These are phyloP conservation scores for Cosmopolites sordidus DNA, from an alignment of 2,888 invertebrate species.

Conservation along the genomic window DNA sequence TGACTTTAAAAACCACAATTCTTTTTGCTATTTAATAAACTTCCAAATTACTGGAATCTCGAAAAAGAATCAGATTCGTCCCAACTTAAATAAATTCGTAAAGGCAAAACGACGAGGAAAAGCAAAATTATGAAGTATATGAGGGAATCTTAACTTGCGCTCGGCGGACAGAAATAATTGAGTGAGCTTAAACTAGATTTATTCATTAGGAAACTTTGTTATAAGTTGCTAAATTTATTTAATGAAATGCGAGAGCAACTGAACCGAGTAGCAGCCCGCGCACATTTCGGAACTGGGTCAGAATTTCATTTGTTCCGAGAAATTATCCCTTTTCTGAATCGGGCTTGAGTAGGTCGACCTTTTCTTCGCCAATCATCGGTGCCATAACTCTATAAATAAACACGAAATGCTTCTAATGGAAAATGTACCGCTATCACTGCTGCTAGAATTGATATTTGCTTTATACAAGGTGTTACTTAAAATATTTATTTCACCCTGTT, in stretches of 20 bases:
- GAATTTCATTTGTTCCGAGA: conserved; percentile 15
- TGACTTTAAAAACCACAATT: no score
- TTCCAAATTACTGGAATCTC: no score
- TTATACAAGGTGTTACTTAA: no score
- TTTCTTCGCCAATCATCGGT: conserved; percentile 7
- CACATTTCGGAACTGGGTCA: conserved; percentile 25
- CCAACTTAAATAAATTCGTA: conserved; percentile 1
- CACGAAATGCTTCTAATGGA: neutral
- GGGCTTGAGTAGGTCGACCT: neutral
- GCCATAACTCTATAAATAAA: conserved; percentile 3
- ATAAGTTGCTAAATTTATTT: conserved; percentile 28
- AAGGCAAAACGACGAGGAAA: conserved; percentile 10
- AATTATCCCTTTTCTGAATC: conserved; percentile 15
- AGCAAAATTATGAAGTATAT: conserved; percentile 21
- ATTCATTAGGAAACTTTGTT: conserved; percentile 30
- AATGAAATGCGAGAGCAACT: conserved; percentile 24
- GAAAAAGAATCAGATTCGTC: no score
- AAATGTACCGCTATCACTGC: neutral
- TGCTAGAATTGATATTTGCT: neutral
- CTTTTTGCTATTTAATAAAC: no score
- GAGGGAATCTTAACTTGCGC: conserved; percentile 17
- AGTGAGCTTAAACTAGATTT: conserved; percentile 29
- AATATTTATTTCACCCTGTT: no score
- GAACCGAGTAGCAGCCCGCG: conserved; percentile 16
- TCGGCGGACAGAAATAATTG: conserved; percentile 27